Conservation (phyloP, 2,888 invertebrate species). For the Lapara coniferarum region DNA sequence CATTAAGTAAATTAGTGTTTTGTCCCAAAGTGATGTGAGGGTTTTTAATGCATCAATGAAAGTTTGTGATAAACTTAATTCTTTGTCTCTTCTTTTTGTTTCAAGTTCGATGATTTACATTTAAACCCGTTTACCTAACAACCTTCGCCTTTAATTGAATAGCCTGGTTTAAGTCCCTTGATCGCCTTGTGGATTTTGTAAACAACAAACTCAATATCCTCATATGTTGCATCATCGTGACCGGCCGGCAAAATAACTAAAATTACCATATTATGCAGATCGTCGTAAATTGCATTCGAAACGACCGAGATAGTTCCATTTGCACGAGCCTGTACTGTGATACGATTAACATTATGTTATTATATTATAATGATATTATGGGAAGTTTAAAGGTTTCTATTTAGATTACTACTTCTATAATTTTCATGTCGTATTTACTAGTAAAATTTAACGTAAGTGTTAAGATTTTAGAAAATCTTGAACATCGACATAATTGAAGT, state of each 20-base stretch:
- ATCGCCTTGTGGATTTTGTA: conserved; percentile 33
- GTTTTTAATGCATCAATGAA: too few species aligned
- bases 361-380: too few species aligned
- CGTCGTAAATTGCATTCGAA: conserved; percentile 23
- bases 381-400: neutral
- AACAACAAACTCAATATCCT: conserved; percentile 52
- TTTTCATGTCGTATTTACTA: too few species aligned
- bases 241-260: conserved; percentile 45
- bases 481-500: neutral
- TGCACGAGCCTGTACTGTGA: neutral
- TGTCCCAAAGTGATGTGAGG: too few species aligned
- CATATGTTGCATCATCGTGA: conserved; percentile 67
- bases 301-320: neutral
- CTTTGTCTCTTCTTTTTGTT: too few species aligned
- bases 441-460: too few species aligned
- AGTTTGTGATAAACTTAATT: too few species aligned
- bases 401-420: neutral
- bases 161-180: conserved; percentile 3
- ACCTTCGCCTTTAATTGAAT: conserved; percentile 10
- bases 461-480: neutral
- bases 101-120: neutral
- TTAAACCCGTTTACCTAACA: neutral
- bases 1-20: too few species aligned
- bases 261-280: conserved; percentile 39
- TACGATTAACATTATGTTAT: neutral